Conservation (phyloP, 2,888 invertebrate species). For the Lapara coniferarum region DNA sequence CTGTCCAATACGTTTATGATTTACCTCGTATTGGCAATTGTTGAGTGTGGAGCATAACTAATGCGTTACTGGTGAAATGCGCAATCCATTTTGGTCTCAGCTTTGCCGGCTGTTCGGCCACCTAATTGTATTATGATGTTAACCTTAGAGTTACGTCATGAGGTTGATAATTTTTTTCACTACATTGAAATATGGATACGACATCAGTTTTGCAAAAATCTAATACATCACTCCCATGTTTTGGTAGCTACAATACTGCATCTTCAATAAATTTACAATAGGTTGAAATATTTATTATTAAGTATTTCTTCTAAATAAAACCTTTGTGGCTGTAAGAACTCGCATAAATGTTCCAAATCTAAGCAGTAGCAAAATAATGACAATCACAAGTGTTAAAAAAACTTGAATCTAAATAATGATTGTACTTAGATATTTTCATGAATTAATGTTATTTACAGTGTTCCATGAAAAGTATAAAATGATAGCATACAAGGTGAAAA, state of each 20-base stretch:
- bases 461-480: conserved; percentile 48
- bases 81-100: conserved; percentile 66
- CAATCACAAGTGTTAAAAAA: no score
- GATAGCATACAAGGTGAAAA: conserved; percentile 75
- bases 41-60: conserved; percentile 58
- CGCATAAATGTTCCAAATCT: no score
- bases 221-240: not conserved
- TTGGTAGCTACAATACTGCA: not conserved
- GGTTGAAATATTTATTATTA: no score
- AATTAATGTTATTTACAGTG: not conserved
- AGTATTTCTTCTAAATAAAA: no score
- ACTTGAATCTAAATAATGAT: no score
- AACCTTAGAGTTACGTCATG: conserved; percentile 9
- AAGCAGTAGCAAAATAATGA: no score
- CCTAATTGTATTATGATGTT: conserved; percentile 28
- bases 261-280: no score
- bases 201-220: not conserved
- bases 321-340: no score
- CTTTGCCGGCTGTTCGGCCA: conserved; percentile 65
- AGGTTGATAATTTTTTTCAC: conserved; percentile 1
- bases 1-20: conserved; percentile 73
- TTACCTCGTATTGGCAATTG: conserved; percentile 54
- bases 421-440: not conserved
- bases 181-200: not conserved
- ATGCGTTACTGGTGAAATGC: conserved; percentile 65